These are phyloP conservation scores for Maniola jurtina DNA, from an alignment of 1,140 invertebrate species.

Conservation along the genomic window DNA sequence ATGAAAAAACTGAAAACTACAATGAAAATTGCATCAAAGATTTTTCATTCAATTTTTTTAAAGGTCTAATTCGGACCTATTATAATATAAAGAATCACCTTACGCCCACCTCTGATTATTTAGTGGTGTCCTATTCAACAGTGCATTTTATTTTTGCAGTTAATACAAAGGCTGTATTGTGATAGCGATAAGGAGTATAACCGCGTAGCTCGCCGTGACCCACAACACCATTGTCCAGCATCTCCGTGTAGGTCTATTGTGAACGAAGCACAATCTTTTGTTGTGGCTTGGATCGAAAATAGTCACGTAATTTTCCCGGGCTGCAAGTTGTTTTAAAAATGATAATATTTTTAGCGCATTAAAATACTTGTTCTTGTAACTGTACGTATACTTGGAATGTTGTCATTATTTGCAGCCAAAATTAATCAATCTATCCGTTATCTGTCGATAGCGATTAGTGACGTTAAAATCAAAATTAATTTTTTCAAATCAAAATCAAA, in stretches of 20 bases:
- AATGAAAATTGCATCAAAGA: too few relatives aligned
- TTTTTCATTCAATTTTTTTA: not conserved
- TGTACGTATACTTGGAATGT: too few relatives aligned
- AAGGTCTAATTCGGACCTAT: not conserved
- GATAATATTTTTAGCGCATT: not conserved
- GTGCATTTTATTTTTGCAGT: not conserved
- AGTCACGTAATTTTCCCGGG: slow-evolving; percentile 6
- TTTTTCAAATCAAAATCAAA: too few relatives aligned
- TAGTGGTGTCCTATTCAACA: not conserved
- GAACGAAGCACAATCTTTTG: slow-evolving; percentile 5
- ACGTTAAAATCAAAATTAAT: too few relatives aligned
- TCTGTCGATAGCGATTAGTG: too few relatives aligned
- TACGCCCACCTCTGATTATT: not conserved
- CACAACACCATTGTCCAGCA: slow-evolving; percentile 2
- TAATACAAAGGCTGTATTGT: not conserved
- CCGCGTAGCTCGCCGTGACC: not conserved
- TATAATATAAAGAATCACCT: not conserved
- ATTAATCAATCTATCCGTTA: too few relatives aligned
- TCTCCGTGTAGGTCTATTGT: slow-evolving; percentile 6
- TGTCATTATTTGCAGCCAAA: too few relatives aligned
- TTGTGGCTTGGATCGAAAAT: slow-evolving; percentile 7
- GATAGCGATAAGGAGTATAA: not conserved
- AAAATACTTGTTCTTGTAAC: too few relatives aligned
- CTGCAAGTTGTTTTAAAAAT: not conserved
- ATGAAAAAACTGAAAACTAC: too few relatives aligned